A percentile compares a stretch with the other conserved stretches of the same genome.
Evolutionary conservation across 2,113 vertebrate species (phyloP).

Genomic region (Rynchops niger): DNA sequence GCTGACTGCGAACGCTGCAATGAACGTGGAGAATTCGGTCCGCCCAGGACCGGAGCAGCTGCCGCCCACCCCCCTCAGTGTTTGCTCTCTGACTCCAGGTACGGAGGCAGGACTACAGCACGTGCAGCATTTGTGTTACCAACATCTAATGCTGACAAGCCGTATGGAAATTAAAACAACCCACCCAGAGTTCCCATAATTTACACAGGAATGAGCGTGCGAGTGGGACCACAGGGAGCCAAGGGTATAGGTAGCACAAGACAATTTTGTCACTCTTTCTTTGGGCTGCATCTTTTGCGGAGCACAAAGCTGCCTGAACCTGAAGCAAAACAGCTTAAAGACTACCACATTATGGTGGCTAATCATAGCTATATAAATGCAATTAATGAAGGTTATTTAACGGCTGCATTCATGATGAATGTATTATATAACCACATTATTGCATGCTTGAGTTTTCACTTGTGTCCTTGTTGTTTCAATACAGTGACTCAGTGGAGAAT

Average conservation of each 20-base stretch:
- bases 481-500: neutral
- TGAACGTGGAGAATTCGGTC: neutral
- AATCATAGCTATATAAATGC: neutral
- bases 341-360: neutral
- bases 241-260: neutral
- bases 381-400: neutral
- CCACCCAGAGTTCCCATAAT: accelerated
- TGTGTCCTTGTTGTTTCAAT: neutral
- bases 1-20: neutral
- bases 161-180: neutral
- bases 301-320: neutral
- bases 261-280: neutral
- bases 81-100: neutral
- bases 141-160: neutral
- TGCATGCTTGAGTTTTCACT: neutral
- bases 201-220: neutral
- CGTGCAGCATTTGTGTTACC: neutral
- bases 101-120: neutral
- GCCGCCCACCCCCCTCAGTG: neutral
- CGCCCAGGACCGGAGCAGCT: neutral
- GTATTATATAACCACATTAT: neutral
- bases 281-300: neutral
- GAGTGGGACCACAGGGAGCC: neutral
- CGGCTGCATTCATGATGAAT: neutral
- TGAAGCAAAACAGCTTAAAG: neutral